A percentile compares a stretch with the other conserved stretches of the same genome.
These are phyloP conservation scores for Emys orbicularis DNA, from an alignment of 2,797 vertebrate genomes.

Conservation along the genomic window DNA sequence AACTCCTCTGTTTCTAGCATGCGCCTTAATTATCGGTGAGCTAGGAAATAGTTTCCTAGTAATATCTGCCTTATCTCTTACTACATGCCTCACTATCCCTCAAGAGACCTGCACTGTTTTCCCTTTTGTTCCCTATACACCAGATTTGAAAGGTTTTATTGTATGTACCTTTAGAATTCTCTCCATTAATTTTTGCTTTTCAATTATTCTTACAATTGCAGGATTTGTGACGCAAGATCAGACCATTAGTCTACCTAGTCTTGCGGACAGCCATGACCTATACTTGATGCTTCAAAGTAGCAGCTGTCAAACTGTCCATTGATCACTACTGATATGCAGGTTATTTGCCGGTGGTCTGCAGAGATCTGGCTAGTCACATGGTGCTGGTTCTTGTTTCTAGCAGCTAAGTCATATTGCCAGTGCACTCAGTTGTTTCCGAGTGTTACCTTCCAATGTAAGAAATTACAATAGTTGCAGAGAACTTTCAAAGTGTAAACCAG, in stretches of 20 bases:
- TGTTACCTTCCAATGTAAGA: neutral
- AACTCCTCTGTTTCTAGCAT: neutral
- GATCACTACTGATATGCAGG: neutral
- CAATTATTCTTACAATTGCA: neutral
- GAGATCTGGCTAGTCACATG: neutral
- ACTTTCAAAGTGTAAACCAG: neutral
- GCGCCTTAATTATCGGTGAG: neutral
- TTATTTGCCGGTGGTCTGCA: neutral
- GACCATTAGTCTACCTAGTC: neutral
- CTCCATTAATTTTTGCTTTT: neutral
- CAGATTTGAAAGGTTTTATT: neutral
- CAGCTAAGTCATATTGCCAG: fast-evolving
- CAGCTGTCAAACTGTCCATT: neutral
- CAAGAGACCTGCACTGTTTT: neutral
- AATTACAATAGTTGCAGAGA: neutral
- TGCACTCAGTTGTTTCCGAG: neutral
- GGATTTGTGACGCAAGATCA: neutral
- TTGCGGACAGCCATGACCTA: neutral
- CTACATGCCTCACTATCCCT: neutral
- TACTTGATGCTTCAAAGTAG: neutral
- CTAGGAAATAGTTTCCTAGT: neutral
- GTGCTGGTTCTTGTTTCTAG: neutral
- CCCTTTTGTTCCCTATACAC: neutral
- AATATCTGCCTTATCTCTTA: neutral
- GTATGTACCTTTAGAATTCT: neutral